phyloP scores from a whole-genome alignment of 2,888 invertebrate species.

The Priocnemis perturbator region DNA sequence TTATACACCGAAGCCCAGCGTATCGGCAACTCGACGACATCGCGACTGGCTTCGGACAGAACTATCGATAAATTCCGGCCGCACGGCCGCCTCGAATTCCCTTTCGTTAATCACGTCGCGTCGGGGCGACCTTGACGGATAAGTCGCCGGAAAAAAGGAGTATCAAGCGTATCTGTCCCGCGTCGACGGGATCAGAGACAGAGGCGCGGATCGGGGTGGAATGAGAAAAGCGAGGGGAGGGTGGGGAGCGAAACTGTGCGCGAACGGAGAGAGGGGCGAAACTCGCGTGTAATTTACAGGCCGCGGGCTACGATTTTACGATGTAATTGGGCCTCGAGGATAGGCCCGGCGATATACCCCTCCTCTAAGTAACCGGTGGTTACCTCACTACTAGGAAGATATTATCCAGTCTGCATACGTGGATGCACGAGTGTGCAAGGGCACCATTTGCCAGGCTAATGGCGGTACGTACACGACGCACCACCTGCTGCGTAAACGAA shows the following conservation, averaged over 20 bases:
- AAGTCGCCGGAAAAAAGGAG: too few relatives aligned
- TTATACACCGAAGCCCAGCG: too few relatives aligned
- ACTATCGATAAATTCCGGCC: too few relatives aligned
- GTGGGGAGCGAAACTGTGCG: not conserved
- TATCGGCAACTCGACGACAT: too few relatives aligned
- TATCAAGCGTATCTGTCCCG: too few relatives aligned
- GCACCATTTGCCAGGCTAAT: conserved; percentile 44
- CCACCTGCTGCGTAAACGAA: conserved; percentile 49
- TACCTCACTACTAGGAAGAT: conserved; percentile 59
- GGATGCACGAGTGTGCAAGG: conserved; percentile 25
- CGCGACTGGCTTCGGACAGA: too few relatives aligned
- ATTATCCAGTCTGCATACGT: conserved; percentile 40
- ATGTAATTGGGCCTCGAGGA: conserved; percentile 54
- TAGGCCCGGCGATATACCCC: conserved; percentile 30
- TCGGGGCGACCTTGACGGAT: too few relatives aligned
- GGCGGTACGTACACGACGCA: conserved; percentile 19
- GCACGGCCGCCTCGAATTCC: too few relatives aligned
- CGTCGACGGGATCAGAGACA: too few relatives aligned
- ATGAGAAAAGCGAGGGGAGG: too few relatives aligned
- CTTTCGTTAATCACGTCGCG: too few relatives aligned
- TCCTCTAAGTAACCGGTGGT: conserved; percentile 50
- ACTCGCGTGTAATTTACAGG: conserved; percentile 51
- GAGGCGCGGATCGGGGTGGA: too few relatives aligned
- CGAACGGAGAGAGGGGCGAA: conserved; percentile 14
- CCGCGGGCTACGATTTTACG: conserved; percentile 56